Base-by-base conservation (phyloP, 2,113 vertebrate genomes). In the Odontophorus gujanensis region DNA sequence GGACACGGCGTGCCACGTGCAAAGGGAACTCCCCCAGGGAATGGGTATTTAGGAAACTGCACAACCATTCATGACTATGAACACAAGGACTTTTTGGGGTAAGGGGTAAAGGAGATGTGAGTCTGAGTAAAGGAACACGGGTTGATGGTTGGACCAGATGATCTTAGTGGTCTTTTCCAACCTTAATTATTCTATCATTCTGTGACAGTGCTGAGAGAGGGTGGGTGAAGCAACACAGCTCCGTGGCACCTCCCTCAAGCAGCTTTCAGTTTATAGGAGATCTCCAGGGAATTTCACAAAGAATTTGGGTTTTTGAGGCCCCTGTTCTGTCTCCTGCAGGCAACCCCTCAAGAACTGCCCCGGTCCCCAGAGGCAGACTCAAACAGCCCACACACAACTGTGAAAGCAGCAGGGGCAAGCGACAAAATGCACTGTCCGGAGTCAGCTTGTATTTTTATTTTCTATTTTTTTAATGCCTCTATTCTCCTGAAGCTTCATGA, bases 1-100 rank as follows among this genome's bases (percentile, higher is more conserved):
- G 36, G 13, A 38, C 6, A 17, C 42, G 38, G 16, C 14, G n/a
- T 1, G 2, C 61, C 5, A 2, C 2, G 28, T 3, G 0, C 5
- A 7, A 47, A 32, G n/a, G 61, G 38, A 80, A 16, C 20, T 34
- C 6, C 22, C 55, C 12, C 19, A 25, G 51, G 15, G 43, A 65
- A 66, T 2, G n/a, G 50, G 24, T 30, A 20, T 7, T 61, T 32
- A 24, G 4, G 20, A 50, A 78, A 25, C 28, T 24, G 43, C 42
- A n/a, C 36, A 53, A 28, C 26, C 4, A 11, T 26, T 65, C 40
- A 3, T 24, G 53, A 47, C 69, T 43, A 13, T 0, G 24, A 76
- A 83, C 28, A 30, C 0, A 12, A 63, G 25, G 83, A 65, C 4
- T 2, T 22, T 65, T 38, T 25, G 57, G 55, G 51, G 12, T 30